These are phyloP conservation scores for Acronicta alni DNA, from an alignment of 2,888 invertebrate species.

Conservation along the genomic window DNA sequence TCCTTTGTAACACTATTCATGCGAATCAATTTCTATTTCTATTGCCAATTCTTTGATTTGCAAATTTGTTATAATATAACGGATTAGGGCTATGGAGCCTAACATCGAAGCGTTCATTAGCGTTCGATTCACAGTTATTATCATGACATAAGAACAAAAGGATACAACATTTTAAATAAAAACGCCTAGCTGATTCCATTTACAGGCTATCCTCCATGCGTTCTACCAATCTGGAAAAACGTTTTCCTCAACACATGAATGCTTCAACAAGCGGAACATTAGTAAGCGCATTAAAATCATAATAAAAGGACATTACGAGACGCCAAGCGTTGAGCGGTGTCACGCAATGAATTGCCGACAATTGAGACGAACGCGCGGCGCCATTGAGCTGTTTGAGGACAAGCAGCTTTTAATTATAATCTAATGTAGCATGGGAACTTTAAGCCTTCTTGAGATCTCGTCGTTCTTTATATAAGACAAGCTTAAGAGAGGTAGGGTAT, in stretches of 20 bases:
- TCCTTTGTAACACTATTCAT: too few species aligned
- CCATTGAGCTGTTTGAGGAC: conserved; percentile 42
- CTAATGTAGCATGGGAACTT: conserved; percentile 50
- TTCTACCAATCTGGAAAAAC: conserved; percentile 1
- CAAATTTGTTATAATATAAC: too few species aligned
- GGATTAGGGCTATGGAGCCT: not conserved
- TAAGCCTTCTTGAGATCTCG: conserved; percentile 12
- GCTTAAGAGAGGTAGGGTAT: too few species aligned
- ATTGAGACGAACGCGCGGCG: conserved; percentile 56
- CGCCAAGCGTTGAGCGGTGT: conserved; percentile 34
- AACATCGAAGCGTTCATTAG: too few species aligned
- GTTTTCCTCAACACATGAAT: conserved; percentile 16
- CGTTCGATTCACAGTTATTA: too few species aligned
- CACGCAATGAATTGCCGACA: conserved; percentile 59
- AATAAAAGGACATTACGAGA: conserved; percentile 36
- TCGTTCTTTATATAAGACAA: too few species aligned
- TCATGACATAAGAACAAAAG: too few species aligned
- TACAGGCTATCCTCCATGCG: not conserved
- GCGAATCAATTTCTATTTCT: too few species aligned
- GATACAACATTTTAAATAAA: not conserved
- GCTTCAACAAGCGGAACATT: conserved; percentile 10
- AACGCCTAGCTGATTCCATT: not conserved
- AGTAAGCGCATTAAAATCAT: conserved; percentile 30
- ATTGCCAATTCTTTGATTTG: not conserved
- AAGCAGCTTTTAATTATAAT: conserved; percentile 58